These are phyloP conservation scores for Macropodus opercularis DNA, from an alignment of 2,797 vertebrate genomes.

Conservation along the genomic window DNA sequence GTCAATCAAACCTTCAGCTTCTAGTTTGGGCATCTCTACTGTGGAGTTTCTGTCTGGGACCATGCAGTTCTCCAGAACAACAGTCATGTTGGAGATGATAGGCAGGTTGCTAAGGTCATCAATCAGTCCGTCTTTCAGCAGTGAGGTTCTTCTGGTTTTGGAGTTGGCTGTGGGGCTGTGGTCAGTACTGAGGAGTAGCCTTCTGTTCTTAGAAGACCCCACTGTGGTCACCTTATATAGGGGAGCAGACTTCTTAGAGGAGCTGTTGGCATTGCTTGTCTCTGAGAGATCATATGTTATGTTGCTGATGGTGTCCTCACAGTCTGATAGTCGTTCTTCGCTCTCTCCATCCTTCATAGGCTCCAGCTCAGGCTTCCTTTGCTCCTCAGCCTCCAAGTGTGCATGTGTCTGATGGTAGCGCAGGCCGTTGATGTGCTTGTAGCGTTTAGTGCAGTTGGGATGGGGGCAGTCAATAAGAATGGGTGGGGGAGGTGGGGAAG, in stretches of 20 bases:
- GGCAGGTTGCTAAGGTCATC: conserved; percentile 92
- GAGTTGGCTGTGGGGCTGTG: conserved; percentile 81
- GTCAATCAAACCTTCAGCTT: conserved; percentile 94
- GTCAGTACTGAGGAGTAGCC: conserved; percentile 87
- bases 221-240: conserved; percentile 87
- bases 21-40: conserved; percentile 96
- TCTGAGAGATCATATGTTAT: conserved; percentile 89
- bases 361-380: conserved; percentile 92
- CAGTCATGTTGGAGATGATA: conserved; percentile 96
- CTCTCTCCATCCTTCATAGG: conserved; percentile 87
- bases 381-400: conserved; percentile 88
- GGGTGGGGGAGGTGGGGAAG: conserved; percentile 84
- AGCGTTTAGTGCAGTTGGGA: conserved; percentile 99
- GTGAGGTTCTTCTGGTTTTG: conserved; percentile 90
- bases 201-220: conserved; percentile 91
- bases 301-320: conserved; percentile 87
- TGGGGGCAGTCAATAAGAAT: conserved; percentile 99
- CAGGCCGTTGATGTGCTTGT: conserved; percentile 98
- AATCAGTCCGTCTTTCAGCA: conserved; percentile 89
- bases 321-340: conserved; percentile 95
- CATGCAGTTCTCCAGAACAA: conserved; percentile 90
- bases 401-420: conserved; percentile 98
- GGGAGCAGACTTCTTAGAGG: conserved; percentile 86
- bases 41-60: conserved; percentile 86
- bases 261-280: conserved; percentile 80